These are phyloP conservation scores for Rhabdornis inornatus DNA, from an alignment of 2,113 vertebrate genomes.

Conservation along the genomic window DNA sequence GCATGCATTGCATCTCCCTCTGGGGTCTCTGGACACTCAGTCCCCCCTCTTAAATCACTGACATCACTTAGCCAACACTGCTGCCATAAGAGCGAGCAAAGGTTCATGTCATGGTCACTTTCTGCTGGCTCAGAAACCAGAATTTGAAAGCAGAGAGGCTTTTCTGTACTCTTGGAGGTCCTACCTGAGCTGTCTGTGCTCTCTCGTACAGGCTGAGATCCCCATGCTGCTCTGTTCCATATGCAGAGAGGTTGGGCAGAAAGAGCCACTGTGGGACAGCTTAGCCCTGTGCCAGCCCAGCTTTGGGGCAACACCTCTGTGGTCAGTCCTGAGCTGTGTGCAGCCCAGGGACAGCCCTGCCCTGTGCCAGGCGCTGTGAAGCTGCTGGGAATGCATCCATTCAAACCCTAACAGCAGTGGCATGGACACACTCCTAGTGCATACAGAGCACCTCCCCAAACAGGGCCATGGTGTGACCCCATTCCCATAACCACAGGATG, in stretches of 20 bases:
- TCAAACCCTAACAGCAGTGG: background rate
- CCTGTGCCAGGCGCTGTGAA: accelerated
- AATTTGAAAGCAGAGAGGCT: background rate
- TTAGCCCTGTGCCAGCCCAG: background rate
- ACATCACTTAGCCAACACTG: background rate
- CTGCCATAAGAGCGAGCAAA: background rate
- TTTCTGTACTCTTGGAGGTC: background rate
- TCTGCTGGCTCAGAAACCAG: background rate
- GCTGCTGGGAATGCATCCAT: background rate
- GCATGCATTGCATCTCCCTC: accelerated
- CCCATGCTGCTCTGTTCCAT: background rate
- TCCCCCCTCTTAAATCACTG: background rate
- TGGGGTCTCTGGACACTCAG: accelerated
- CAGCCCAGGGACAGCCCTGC: background rate
- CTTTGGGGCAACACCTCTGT: accelerated
- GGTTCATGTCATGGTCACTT: accelerated
- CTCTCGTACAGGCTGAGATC: background rate
- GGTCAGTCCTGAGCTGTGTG: background rate
- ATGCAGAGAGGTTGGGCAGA: background rate
- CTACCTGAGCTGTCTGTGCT: background rate
- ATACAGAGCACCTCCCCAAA: background rate
- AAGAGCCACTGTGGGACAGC: background rate
- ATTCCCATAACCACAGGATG: background rate
- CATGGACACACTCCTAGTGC: accelerated
- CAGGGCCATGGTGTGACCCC: background rate